Evolutionary conservation across 2,888 invertebrate species (phyloP).

Genomic region (Mythimna ferrago): DNA sequence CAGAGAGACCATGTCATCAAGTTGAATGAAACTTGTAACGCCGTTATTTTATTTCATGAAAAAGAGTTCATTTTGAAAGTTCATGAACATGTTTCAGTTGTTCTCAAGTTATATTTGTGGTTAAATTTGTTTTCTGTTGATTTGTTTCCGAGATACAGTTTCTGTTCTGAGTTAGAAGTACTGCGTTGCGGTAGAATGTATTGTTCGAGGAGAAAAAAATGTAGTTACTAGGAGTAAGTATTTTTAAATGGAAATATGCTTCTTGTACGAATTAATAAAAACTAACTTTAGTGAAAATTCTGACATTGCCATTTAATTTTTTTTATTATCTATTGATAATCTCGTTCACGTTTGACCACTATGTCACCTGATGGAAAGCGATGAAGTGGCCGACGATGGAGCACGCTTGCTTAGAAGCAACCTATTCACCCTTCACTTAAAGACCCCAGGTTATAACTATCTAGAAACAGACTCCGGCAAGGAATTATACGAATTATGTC

Average conservation of each 20-base stretch:
- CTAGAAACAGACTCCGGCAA: too few species aligned
- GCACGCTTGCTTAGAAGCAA: too few species aligned
- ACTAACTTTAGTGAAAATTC: too few species aligned
- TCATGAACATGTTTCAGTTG: constrained; percentile 59
- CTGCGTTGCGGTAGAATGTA: constrained; percentile 26
- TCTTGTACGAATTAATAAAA: background rate
- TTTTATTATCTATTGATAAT: too few species aligned
- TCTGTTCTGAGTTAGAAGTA: constrained; percentile 42
- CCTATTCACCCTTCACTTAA: too few species aligned
- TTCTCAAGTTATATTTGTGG: constrained; percentile 58
- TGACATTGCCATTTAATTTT: too few species aligned
- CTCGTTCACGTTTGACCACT: too few species aligned
- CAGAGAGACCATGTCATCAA: constrained; percentile 32
- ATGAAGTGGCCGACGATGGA: too few species aligned
- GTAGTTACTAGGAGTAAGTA: background rate
- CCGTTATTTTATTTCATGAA: constrained; percentile 63
- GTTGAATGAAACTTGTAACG: constrained; percentile 60
- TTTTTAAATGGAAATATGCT: constrained; percentile 2
- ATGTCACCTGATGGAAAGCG: too few species aligned
- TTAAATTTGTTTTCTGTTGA: constrained; percentile 59
- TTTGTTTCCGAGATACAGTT: constrained; percentile 54
- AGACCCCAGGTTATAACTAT: too few species aligned
- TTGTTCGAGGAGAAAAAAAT: constrained; percentile 22
- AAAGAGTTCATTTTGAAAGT: constrained; percentile 65
- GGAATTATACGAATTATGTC: too few species aligned